Evolutionary conservation across 2,797 vertebrate species (phyloP).

Genomic region (Rhadinocentrus ornatus): DNA sequence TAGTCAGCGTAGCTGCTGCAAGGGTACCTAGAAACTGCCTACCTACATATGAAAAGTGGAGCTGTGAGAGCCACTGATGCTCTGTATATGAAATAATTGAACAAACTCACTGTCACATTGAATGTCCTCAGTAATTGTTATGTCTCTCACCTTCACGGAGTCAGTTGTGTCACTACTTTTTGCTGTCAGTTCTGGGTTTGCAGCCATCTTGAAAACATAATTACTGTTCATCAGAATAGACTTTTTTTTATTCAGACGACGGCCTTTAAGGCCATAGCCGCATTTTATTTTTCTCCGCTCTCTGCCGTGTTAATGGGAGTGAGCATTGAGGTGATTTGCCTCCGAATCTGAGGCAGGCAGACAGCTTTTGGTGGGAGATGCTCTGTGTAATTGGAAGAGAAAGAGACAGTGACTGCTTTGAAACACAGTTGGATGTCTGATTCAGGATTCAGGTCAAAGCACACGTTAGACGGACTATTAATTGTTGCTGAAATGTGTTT

Average conservation of each 20-base stretch:
- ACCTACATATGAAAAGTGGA: constrained; percentile 34
- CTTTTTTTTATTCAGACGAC: constrained; percentile 37
- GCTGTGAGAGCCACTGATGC: constrained; percentile 29
- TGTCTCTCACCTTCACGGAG: constrained; percentile 50
- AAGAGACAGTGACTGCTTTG: constrained; percentile 47
- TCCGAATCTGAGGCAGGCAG: constrained; percentile 44
- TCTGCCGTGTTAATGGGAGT: constrained; percentile 53
- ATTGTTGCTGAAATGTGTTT: constrained; percentile 57
- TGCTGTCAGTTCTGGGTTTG: constrained; percentile 7
- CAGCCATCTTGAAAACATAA: constrained; percentile 63
- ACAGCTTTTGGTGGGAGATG: constrained; percentile 24
- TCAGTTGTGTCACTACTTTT: constrained; percentile 28
- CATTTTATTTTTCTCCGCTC: constrained; percentile 48
- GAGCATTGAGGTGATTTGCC: constrained; percentile 63
- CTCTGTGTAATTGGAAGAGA: constrained; percentile 52
- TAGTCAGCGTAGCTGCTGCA: constrained; percentile 34
- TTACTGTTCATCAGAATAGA: constrained; percentile 57
- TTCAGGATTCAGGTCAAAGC: constrained; percentile 57
- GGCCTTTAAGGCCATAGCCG: constrained; percentile 57
- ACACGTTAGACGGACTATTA: constrained; percentile 42
- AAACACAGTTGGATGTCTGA: constrained; percentile 55
- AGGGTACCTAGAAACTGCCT: constrained; percentile 9
- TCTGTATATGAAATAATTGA: constrained; percentile 46
- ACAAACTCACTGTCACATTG: constrained; percentile 39
- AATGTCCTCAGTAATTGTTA: constrained; percentile 57